Conservation (phyloP, 2,113 vertebrate species). For the Caranx ignobilis region DNA sequence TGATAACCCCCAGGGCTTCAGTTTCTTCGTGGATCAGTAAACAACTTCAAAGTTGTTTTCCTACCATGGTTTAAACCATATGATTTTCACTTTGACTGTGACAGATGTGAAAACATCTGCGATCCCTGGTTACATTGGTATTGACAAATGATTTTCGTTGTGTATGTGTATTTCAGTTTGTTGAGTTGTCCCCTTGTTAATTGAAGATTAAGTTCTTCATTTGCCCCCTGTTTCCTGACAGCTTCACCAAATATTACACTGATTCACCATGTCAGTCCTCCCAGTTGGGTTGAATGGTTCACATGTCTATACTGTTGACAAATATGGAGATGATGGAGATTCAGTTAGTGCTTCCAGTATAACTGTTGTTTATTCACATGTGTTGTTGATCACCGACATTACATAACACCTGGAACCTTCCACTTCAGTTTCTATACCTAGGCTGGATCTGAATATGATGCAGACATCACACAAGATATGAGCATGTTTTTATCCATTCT, state of each 20-base stretch:
- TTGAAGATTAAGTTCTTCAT: neutral
- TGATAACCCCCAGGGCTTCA: too few species aligned
- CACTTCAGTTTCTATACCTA: too few species aligned
- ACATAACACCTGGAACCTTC: too few species aligned
- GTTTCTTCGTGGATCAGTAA: neutral
- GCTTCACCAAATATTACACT: too few species aligned
- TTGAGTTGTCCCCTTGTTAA: too few species aligned
- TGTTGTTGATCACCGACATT: too few species aligned
- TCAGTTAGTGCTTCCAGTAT: neutral
- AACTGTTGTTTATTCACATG: neutral
- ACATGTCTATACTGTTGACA: neutral
- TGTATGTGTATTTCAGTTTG: too few species aligned
- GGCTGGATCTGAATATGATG: too few species aligned
- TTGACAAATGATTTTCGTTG: neutral
- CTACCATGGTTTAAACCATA: neutral
- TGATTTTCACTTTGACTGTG: slow-evolving; percentile 5
- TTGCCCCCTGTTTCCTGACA: neutral
- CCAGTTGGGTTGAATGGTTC: neutral
- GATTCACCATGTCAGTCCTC: neutral
- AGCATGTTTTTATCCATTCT: too few species aligned
- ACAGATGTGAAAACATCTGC: slow-evolving; percentile 2
- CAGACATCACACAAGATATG: too few species aligned
- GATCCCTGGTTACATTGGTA: neutral
- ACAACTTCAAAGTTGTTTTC: neutral
- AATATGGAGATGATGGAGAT: neutral